Conservation (phyloP, 2,888 invertebrate genomes). For the Yponomeuta cagnagella region DNA sequence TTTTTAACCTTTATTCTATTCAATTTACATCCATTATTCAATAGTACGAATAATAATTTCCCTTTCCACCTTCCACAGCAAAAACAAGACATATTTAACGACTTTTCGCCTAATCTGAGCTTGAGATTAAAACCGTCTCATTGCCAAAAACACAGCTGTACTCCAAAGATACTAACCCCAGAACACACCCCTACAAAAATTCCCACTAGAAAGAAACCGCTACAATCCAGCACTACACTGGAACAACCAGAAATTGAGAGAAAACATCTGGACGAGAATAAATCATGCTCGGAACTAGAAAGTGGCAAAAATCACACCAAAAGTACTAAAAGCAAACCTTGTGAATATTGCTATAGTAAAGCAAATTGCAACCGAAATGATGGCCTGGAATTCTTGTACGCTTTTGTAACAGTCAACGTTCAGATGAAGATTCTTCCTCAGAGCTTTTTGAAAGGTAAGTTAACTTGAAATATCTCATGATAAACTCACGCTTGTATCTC, state of each 20-base stretch:
- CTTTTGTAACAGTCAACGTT: slow-evolving; percentile 59
- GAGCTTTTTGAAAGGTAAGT: slow-evolving; percentile 56
- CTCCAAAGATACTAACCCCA: slow-evolving; percentile 28
- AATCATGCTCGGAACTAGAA: background rate
- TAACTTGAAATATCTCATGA: background rate
- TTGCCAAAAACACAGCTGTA: slow-evolving; percentile 38
- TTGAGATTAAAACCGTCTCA: background rate
- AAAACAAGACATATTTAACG: slow-evolving; percentile 58
- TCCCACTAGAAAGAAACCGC: slow-evolving; percentile 19
- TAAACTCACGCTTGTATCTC: background rate
- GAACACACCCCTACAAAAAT: slow-evolving; percentile 23
- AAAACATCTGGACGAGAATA: background rate
- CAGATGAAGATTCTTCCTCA: slow-evolving; percentile 55
- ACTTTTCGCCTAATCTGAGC: slow-evolving; percentile 38
- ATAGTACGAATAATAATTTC: background rate
- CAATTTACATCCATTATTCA: background rate
- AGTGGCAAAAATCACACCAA: background rate
- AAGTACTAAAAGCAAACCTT: background rate
- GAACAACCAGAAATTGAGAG: background rate
- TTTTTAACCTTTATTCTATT: background rate
- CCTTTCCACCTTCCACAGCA: slow-evolving; percentile 39
- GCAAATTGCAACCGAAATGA: slow-evolving; percentile 24
- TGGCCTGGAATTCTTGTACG: slow-evolving; percentile 54
- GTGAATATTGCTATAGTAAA: slow-evolving; percentile 16
- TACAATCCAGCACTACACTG: background rate